Percentiles rank a stretch among this genome's conserved stretches.
Conservation (phyloP, 2,797 vertebrate genomes). For the Chelidonichthys spinosus region DNA sequence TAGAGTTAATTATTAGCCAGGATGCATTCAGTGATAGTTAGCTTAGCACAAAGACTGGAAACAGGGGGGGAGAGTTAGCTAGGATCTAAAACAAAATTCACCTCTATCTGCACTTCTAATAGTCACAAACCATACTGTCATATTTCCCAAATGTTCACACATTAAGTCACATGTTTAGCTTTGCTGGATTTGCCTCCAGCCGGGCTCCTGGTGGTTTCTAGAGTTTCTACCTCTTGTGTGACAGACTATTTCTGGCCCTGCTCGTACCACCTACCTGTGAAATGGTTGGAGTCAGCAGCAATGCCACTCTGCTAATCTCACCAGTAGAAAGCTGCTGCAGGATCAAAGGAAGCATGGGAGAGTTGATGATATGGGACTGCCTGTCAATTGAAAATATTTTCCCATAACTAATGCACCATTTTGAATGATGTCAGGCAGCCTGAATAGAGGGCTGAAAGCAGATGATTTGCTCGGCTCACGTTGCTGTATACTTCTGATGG, state of each 20-base stretch:
- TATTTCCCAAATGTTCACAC: not conserved
- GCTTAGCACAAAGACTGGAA: constrained; percentile 1
- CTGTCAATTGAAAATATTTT: constrained; percentile 1
- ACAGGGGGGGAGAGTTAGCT: not conserved
- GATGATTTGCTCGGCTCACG: not conserved
- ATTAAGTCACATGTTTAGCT: not conserved
- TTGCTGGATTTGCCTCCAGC: not conserved
- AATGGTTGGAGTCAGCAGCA: not conserved
- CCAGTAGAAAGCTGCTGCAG: not conserved
- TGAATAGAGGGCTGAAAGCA: not conserved
- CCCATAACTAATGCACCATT: not conserved
- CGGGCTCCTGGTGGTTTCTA: not conserved
- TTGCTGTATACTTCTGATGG: not conserved
- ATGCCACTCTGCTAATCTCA: not conserved
- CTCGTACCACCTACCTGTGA: constrained; percentile 6
- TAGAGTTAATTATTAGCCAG: not conserved
- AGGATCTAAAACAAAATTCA: not conserved
- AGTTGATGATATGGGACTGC: constrained; percentile 7
- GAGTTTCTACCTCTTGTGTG: not conserved
- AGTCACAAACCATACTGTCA: not conserved
- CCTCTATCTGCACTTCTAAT: not conserved
- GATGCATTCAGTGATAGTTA: not conserved
- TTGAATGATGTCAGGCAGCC: not conserved
- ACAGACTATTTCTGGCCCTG: not conserved
- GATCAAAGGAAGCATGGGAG: not conserved